Percentiles rank a stretch among this genome's conserved stretches.
These are phyloP conservation scores for Sphyrna mokarran DNA, from an alignment of 2,113 vertebrate genomes.

Conservation along the genomic window DNA sequence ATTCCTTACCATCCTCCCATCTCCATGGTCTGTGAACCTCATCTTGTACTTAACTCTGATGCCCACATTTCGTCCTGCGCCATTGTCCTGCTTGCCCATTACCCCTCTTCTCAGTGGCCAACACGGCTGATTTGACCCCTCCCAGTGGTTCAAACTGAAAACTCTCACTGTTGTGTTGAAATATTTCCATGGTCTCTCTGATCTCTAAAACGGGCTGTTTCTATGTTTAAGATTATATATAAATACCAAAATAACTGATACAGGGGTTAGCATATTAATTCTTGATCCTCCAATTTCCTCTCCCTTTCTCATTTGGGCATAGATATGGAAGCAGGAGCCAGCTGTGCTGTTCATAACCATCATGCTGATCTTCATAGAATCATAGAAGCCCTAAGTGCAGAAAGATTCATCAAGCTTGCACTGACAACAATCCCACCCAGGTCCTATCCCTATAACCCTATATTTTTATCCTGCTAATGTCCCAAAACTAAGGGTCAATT, in stretches of 20 bases:
- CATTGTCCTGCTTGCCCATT: not conserved
- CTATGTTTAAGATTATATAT: not conserved
- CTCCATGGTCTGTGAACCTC: not conserved
- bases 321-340: too few species aligned
- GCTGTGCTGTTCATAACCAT: too few species aligned
- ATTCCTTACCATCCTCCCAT: too few species aligned
- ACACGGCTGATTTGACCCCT: not conserved
- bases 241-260: not conserved
- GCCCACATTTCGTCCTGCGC: not conserved
- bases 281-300: not conserved
- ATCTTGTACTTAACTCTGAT: not conserved
- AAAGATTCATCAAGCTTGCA: too few species aligned
- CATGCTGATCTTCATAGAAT: too few species aligned
- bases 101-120: not conserved
- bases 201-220: not conserved
- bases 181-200: not conserved
- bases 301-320: not conserved
- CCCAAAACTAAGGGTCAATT: too few species aligned
- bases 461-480: too few species aligned
- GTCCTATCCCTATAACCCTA: too few species aligned
- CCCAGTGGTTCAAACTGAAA: not conserved
- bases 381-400: too few species aligned
- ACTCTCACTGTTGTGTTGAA: not conserved
- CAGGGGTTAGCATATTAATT: not conserved
- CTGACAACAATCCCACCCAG: too few species aligned